These are phyloP conservation scores for Ferdinandea cuprea DNA, from an alignment of 2,888 invertebrate genomes.

Conservation along the genomic window DNA sequence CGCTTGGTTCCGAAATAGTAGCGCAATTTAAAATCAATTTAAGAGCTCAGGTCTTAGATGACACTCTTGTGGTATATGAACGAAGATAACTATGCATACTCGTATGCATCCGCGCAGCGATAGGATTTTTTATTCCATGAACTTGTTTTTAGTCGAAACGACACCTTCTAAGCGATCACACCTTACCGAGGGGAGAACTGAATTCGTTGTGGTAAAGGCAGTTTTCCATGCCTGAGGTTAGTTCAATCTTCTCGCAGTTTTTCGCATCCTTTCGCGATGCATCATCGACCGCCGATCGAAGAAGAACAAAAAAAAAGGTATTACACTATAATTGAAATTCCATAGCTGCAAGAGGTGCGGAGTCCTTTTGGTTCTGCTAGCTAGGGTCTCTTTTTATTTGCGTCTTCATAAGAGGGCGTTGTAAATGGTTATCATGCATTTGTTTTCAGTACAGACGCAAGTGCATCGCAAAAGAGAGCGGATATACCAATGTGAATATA, in stretches of 20 bases:
- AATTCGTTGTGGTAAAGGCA: neutral
- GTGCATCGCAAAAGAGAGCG: neutral
- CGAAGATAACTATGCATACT: neutral
- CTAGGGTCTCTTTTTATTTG: neutral
- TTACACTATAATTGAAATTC: slow-evolving; percentile 61
- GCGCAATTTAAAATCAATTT: neutral
- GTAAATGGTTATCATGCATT: slow-evolving; percentile 47
- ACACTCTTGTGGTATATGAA: slow-evolving; percentile 26
- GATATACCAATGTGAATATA: slow-evolving; percentile 29
- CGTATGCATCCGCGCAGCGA: no score
- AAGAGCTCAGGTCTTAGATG: slow-evolving; percentile 7
- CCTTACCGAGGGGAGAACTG: neutral
- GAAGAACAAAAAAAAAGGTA: slow-evolving; percentile 12
- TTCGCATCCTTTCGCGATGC: slow-evolving; percentile 37
- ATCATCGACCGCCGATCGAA: slow-evolving; percentile 13
- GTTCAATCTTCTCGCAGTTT: slow-evolving; percentile 43
- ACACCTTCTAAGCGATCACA: slow-evolving; percentile 10
- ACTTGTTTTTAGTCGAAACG: no score
- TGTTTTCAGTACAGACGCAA: slow-evolving; percentile 24
- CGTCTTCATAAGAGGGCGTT: slow-evolving; percentile 40
- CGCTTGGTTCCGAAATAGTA: neutral
- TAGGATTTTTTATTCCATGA: no score
- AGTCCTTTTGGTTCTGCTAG: slow-evolving; percentile 34
- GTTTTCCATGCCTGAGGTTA: neutral
- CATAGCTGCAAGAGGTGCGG: slow-evolving; percentile 51